These are phyloP conservation scores for Cryptotermes secundus DNA, from an alignment of 1,140 invertebrate genomes.

Conservation along the genomic window DNA sequence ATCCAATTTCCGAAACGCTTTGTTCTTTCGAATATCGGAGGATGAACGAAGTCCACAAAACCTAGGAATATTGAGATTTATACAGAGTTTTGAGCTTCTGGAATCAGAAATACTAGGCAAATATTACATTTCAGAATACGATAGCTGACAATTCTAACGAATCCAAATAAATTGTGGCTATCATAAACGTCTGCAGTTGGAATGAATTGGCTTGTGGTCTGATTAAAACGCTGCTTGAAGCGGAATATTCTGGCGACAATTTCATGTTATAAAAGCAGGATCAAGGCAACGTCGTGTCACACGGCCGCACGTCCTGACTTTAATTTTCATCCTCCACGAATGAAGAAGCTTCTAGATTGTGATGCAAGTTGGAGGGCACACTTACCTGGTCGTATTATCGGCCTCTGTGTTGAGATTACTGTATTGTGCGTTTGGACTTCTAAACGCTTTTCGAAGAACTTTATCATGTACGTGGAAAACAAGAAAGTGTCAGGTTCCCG, in stretches of 20 bases:
- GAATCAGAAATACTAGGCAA: too few species aligned
- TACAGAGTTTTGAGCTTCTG: too few species aligned
- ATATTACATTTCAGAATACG: too few species aligned
- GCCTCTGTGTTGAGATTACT: background rate
- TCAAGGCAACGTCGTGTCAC: background rate
- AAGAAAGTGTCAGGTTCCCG: background rate
- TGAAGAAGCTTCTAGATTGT: background rate
- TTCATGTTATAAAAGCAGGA: background rate
- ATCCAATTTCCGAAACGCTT: too few species aligned
- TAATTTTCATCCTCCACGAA: background rate
- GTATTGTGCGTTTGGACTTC: constrained; percentile 18
- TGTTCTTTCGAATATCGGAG: too few species aligned
- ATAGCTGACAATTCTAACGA: too few species aligned
- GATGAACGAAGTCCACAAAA: too few species aligned
- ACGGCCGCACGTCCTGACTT: background rate
- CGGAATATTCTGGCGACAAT: background rate
- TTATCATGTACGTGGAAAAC: constrained; percentile 19
- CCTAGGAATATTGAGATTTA: too few species aligned
- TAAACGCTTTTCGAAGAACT: constrained; percentile 21
- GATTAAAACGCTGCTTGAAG: too few species aligned
- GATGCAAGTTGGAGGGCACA: background rate
- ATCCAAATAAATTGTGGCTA: too few species aligned
- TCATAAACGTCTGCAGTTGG: too few species aligned
- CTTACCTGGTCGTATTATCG: background rate
- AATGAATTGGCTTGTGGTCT: too few species aligned